Percentiles rank a stretch among this genome's conserved stretches.
phyloP scores from a whole-genome alignment of 2,113 vertebrate species.

The Centrocercus urophasianus region DNA sequence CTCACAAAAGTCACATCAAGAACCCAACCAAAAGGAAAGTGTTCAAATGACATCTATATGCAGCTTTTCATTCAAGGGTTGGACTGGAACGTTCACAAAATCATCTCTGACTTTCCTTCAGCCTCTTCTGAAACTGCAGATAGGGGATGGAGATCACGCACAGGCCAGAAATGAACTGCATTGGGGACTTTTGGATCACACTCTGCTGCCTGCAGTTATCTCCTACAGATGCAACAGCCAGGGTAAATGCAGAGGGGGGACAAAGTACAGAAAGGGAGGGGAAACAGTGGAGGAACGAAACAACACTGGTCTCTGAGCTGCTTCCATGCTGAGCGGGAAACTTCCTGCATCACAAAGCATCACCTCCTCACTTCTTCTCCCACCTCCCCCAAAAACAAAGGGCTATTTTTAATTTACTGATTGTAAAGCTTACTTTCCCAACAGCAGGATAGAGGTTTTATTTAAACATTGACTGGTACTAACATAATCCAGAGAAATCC shows the following conservation, averaged over 20 bases:
- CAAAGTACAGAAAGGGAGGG: not conserved
- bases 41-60: not conserved
- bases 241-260: fast-evolving
- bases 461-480: conserved; percentile 38
- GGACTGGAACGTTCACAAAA: not conserved
- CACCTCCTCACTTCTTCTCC: not conserved
- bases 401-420: not conserved
- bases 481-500: conserved; percentile 48
- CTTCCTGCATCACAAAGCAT: not conserved
- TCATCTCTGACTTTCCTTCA: not conserved
- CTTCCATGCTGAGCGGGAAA: not conserved
- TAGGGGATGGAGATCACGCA: not conserved
- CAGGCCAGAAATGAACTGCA: not conserved
- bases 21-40: not conserved
- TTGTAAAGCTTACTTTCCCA: not conserved
- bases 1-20: not conserved
- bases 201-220: not conserved
- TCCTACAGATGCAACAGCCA: not conserved
- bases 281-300: not conserved
- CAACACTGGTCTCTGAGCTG: not conserved
- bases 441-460: conserved; percentile 22
- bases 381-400: not conserved
- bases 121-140: not conserved
- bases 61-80: not conserved
- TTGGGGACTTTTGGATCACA: fast-evolving